Evolutionary conservation across 2,888 invertebrate genomes (phyloP).

Genomic region (Petrolisthes cinctipes): DNA sequence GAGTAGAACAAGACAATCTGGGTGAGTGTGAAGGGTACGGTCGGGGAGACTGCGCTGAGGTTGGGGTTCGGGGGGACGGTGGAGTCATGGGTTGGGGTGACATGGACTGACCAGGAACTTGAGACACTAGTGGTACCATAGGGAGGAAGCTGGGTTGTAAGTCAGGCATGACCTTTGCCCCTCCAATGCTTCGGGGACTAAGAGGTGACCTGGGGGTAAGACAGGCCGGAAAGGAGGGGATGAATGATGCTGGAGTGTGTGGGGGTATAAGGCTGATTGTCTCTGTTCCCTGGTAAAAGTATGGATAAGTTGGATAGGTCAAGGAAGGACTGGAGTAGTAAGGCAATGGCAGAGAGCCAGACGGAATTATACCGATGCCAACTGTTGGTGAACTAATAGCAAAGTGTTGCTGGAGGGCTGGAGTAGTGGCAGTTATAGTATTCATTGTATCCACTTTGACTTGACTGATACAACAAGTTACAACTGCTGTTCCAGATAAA

Average conservation of each 20-base stretch:
- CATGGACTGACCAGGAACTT: slow-evolving; percentile 41
- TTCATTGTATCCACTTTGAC: slow-evolving; percentile 28
- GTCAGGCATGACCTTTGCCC: slow-evolving; percentile 45
- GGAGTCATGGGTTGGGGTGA: slow-evolving; percentile 53
- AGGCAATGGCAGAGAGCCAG: slow-evolving; percentile 50
- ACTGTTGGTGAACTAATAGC: slow-evolving; percentile 41
- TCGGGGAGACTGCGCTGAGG: slow-evolving; percentile 43
- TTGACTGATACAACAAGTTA: slow-evolving; percentile 23
- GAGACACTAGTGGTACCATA: slow-evolving; percentile 46
- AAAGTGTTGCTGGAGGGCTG: slow-evolving; percentile 41
- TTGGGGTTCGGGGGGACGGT: slow-evolving; percentile 50
- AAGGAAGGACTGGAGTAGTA: slow-evolving; percentile 49
- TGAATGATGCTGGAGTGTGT: slow-evolving; percentile 37
- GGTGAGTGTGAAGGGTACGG: slow-evolving; percentile 50
- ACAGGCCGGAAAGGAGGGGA: slow-evolving; percentile 41
- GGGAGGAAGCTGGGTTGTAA: slow-evolving; percentile 41
- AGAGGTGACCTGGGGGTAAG: slow-evolving; percentile 47
- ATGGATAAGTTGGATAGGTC: slow-evolving; percentile 52
- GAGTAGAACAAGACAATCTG: slow-evolving; percentile 26
- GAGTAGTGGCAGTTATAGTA: slow-evolving; percentile 21
- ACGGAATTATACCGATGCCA: slow-evolving; percentile 49
- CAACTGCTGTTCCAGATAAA: slow-evolving; percentile 13
- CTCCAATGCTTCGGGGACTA: slow-evolving; percentile 44
- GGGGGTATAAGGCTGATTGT: slow-evolving; percentile 42
- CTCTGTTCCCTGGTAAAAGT: slow-evolving; percentile 51